phyloP scores from a whole-genome alignment of 1,140 invertebrate genomes.

The Leptinotarsa texana region DNA sequence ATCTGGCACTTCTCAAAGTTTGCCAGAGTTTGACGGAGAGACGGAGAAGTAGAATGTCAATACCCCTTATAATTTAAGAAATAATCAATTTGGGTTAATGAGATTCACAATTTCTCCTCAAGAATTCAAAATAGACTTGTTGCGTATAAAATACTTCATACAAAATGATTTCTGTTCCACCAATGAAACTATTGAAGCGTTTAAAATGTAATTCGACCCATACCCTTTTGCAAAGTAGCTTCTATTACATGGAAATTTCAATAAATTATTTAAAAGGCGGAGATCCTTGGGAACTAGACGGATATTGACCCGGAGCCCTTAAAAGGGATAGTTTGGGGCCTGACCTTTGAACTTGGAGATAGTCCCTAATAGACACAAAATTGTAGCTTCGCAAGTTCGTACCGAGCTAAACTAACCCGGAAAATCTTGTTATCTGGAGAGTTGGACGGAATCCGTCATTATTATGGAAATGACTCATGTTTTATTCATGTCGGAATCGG shows the following conservation, averaged over 20 bases:
- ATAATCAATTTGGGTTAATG: too few relatives aligned
- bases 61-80: too few relatives aligned
- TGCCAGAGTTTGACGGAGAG: too few relatives aligned
- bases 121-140: too few relatives aligned
- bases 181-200: too few relatives aligned
- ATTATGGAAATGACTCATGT: conserved; percentile 17
- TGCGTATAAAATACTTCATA: too few relatives aligned
- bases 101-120: too few relatives aligned
- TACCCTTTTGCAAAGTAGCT: too few relatives aligned
- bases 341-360: conserved; percentile 26
- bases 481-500: background rate
- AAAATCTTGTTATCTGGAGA: conserved; percentile 23
- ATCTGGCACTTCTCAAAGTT: too few relatives aligned
- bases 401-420: conserved; percentile 14
- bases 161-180: too few relatives aligned
- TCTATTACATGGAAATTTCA: background rate
- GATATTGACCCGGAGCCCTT: background rate
- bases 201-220: too few relatives aligned
- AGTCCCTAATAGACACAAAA: conserved; percentile 28
- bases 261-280: background rate
- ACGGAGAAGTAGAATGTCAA: too few relatives aligned
- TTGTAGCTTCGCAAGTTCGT: conserved; percentile 20
- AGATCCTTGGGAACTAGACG: background rate
- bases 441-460: conserved; percentile 17
- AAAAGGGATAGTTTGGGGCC: conserved; percentile 7